phyloP scores from a whole-genome alignment of 2,797 vertebrate genomes.

The Tenualosa thibaudeaui region DNA sequence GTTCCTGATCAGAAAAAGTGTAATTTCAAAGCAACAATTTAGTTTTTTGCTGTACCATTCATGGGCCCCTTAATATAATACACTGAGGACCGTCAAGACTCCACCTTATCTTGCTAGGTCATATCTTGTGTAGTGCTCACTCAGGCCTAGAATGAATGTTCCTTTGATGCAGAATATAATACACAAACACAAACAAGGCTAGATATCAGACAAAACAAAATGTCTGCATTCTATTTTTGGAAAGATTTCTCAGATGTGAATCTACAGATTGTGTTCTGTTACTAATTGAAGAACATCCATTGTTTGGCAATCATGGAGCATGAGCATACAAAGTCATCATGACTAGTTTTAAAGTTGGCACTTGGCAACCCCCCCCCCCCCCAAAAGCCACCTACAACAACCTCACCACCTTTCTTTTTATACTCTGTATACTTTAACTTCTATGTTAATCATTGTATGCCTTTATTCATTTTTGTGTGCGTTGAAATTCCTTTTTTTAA shows the following conservation, averaged over 20 bases:
- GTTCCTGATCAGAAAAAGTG: not conserved
- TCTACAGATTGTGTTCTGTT: not conserved
- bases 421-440: too few species aligned
- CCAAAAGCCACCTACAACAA: too few species aligned
- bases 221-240: not conserved
- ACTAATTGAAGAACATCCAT: not conserved
- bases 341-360: too few species aligned
- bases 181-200: not conserved
- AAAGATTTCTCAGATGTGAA: not conserved
- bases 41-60: not conserved
- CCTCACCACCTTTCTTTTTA: too few species aligned
- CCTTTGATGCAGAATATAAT: not conserved
- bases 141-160: not conserved
- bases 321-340: too few species aligned
- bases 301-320: too few species aligned
- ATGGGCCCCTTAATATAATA: not conserved
- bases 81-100: not conserved
- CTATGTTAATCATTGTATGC: too few species aligned
- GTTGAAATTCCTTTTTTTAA: too few species aligned
- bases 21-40: not conserved
- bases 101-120: not conserved
- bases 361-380: too few species aligned
- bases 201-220: slow-evolving; percentile 13
- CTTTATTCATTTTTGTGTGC: too few species aligned
- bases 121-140: not conserved